Conservation (phyloP, 2,113 vertebrate genomes). For the Axis porcinus region DNA sequence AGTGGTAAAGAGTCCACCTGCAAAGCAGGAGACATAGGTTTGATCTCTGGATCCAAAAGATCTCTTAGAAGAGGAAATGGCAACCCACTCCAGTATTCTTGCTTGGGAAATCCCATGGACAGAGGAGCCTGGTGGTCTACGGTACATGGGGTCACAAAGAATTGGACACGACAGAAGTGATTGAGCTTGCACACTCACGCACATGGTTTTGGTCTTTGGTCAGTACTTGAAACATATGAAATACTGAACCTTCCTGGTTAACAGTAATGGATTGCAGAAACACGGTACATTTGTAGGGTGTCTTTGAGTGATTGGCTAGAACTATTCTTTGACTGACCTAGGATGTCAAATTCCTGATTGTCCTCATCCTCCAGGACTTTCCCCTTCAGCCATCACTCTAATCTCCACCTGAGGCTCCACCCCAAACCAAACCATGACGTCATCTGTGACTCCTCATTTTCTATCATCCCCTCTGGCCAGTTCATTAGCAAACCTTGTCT, state of each 20-base stretch:
- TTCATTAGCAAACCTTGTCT: not conserved
- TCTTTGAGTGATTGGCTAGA: not conserved
- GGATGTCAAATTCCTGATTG: not conserved
- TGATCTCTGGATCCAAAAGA: not conserved
- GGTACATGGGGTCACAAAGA: not conserved
- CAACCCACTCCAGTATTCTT: not conserved
- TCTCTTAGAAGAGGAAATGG: not conserved
- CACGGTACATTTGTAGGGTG: fast-evolving
- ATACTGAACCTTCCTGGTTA: not conserved
- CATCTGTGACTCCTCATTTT: not conserved
- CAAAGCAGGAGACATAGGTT: not conserved
- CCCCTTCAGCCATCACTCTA: not conserved
- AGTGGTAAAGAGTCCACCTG: not conserved
- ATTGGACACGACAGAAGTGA: fast-evolving
- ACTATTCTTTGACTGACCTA: fast-evolving
- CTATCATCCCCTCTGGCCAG: not conserved
- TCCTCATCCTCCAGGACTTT: fast-evolving
- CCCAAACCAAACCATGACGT: not conserved
- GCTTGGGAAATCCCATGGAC: not conserved
- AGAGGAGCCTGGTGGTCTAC: not conserved
- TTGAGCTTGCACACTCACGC: not conserved
- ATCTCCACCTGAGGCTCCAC: fast-evolving
- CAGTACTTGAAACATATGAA: not conserved
- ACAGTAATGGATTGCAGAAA: not conserved
- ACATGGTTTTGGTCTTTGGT: not conserved